Evolutionary conservation across 2,888 invertebrate genomes (phyloP).

Genomic region (Xestia sexstrigata): DNA sequence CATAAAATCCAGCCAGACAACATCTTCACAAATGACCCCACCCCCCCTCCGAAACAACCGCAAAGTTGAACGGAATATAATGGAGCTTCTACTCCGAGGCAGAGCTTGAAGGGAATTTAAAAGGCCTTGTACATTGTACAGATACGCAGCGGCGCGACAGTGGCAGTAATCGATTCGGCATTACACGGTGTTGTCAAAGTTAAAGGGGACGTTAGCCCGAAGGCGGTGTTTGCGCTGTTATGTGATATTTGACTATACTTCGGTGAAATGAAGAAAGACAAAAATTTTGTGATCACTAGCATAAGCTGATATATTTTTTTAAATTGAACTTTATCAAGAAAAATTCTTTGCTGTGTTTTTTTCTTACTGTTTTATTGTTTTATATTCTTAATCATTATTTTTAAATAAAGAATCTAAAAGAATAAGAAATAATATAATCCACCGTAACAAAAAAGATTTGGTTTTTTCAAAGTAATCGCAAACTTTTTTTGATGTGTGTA

Average conservation of each 20-base stretch:
- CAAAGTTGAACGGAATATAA: slow-evolving; percentile 27
- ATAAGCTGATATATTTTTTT: too few relatives aligned
- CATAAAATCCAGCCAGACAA: slow-evolving; percentile 26
- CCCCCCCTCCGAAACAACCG: background rate
- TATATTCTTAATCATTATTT: too few relatives aligned
- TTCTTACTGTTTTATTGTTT: too few relatives aligned
- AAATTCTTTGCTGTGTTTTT: too few relatives aligned
- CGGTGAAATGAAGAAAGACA: background rate
- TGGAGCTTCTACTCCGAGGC: slow-evolving; percentile 9
- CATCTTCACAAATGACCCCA: slow-evolving; percentile 20
- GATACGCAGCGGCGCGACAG: slow-evolving; percentile 31
- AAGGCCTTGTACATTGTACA: slow-evolving; percentile 13
- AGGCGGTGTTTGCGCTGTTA: slow-evolving; percentile 30
- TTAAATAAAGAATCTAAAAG: too few relatives aligned
- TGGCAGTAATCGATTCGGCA: slow-evolving; percentile 61
- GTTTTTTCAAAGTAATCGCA: too few relatives aligned
- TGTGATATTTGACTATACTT: slow-evolving; percentile 33
- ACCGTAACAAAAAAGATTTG: too few relatives aligned
- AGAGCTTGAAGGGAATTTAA: slow-evolving; percentile 32
- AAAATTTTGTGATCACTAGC: too few relatives aligned
- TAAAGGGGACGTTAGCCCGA: slow-evolving; percentile 49
- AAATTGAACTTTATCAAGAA: too few relatives aligned
- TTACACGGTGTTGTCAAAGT: slow-evolving; percentile 47
- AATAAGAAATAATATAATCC: too few relatives aligned
- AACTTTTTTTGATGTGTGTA: too few relatives aligned